Base-by-base conservation (phyloP, 2,888 invertebrate genomes). In the Lutraria lutraria region DNA sequence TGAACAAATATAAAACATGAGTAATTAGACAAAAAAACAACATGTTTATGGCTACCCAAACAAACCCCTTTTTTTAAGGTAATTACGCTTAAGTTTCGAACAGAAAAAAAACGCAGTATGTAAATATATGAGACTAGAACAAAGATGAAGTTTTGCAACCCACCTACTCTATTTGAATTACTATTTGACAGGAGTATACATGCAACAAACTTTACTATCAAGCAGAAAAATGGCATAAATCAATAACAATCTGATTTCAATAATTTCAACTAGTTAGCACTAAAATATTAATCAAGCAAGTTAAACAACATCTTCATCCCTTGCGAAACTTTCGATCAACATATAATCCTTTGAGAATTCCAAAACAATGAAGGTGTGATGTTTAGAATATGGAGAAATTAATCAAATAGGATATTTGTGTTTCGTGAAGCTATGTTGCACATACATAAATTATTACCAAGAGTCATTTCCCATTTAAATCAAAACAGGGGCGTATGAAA, bases 201-300 rank as follows among this genome's bases (percentile, higher is more conserved):
- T 68, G 63, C 63, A 68, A 68, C 63, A 68, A 68, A 68, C 43
- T 43, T 43, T 43, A 8, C 43, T n/a, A n/a, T n/a, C n/a, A n/a
- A n/a, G 63, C 25, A 68, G 12, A 25, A 25, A 68, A 68, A 68
- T 25, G 25, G 63, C n/a, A 13, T 25, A 68, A 68, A 68, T 68
- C 63, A 68, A 68, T 68, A 68, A 8, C 8, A 43, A 43, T 43
- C 43, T 0, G 8, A 21, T 25, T n/a, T 25, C 25, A 25, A 68
- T 68, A 0, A 3, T 68, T 21, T 68, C 63, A 68, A n/a, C 63
- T 25, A 25, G 2, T 13, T 25, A 25, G 63, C n/a, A 68, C 63
- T 68, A 68, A 68, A 68, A 68, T 68, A 68, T 68, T 68, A 68
- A 25, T 68, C n/a, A 68, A 68, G 0, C 25, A 68, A 43, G 43